These are phyloP conservation scores for Capromys pilorides DNA, from an alignment of 2,797 vertebrate species.

Conservation along the genomic window DNA sequence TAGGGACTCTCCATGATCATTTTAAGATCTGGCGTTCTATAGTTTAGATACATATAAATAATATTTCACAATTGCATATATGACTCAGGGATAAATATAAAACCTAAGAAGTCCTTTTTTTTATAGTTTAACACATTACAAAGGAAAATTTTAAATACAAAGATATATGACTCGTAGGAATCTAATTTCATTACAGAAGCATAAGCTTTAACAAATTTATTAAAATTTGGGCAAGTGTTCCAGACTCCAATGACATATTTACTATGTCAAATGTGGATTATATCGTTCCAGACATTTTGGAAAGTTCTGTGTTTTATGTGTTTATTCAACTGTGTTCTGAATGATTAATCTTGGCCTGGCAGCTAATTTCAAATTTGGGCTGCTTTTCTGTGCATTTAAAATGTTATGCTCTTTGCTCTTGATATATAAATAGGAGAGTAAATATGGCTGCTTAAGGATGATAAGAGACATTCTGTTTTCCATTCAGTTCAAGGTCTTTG, in stretches of 20 bases:
- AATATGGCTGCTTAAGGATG: constrained; percentile 12
- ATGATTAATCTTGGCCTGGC: neutral
- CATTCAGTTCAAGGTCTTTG: neutral
- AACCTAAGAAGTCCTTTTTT: neutral
- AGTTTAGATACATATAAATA: constrained; percentile 7
- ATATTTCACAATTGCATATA: neutral
- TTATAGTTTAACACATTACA: neutral
- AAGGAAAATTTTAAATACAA: neutral
- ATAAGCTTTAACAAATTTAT: neutral
- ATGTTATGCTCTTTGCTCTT: constrained; percentile 34
- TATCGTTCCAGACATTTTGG: neutral
- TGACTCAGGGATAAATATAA: constrained; percentile 20
- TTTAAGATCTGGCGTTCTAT: neutral
- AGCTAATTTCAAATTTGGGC: constrained; percentile 1
- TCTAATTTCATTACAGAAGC: neutral
- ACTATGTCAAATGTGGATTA: neutral
- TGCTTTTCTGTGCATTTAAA: neutral
- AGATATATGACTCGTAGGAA: neutral
- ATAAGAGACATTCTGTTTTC: constrained; percentile 10
- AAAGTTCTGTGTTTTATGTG: neutral
- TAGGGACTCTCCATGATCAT: neutral
- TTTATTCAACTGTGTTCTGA: neutral
- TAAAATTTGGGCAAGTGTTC: constrained; percentile 11
- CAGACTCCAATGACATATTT: neutral
- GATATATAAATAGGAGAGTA: constrained; percentile 2